Percentiles rank a stretch among this genome's conserved stretches.
Conservation (phyloP, 2,797 vertebrate genomes). For the Clarias platycephalus region DNA sequence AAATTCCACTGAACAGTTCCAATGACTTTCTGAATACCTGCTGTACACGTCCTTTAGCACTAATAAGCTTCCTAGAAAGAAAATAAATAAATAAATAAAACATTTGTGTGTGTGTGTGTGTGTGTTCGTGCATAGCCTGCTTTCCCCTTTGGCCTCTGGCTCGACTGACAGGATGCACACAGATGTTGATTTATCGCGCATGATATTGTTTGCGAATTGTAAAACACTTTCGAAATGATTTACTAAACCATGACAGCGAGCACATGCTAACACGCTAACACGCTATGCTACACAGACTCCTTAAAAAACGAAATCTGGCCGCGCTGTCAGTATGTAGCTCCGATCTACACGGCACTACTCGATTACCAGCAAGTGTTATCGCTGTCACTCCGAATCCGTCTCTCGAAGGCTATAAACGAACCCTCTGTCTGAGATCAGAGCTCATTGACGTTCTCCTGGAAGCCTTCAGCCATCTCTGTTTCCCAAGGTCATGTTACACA, state of each 20-base stretch:
- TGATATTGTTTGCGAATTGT: background rate
- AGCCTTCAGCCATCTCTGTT: constrained; percentile 35
- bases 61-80: background rate
- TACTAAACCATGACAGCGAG: background rate
- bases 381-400: constrained; percentile 32
- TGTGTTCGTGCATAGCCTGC: background rate
- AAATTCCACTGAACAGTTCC: background rate
- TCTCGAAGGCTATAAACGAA: constrained; percentile 26
- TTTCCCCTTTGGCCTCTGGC: background rate
- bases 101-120: background rate
- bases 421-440: constrained; percentile 30
- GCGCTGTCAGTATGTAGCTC: constrained; percentile 8
- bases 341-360: constrained; percentile 21
- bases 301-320: background rate
- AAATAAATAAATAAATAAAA: too few relatives aligned
- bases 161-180: constrained; percentile 6
- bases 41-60: background rate
- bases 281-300: background rate
- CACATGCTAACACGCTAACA: background rate
- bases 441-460: constrained; percentile 23
- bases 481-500: background rate
- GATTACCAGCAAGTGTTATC: constrained; percentile 41
- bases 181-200: constrained; percentile 10
- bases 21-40: background rate
- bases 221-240: background rate